A percentile compares a stretch with the other conserved stretches of the same genome.
phyloP scores from a whole-genome alignment of 2,797 vertebrate genomes.

The Amniataba percoides region DNA sequence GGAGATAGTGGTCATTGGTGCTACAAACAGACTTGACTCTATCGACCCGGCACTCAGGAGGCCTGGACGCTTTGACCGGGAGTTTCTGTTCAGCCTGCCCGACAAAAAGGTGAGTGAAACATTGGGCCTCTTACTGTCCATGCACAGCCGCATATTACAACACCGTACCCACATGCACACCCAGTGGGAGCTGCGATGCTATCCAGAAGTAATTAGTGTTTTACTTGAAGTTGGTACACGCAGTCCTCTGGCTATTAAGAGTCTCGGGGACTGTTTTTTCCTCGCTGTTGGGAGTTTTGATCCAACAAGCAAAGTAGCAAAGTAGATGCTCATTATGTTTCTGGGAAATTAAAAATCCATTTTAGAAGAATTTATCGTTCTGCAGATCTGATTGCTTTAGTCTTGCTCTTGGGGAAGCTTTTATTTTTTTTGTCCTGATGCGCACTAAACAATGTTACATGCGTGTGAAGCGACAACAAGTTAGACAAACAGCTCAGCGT shows the following conservation, averaged over 20 bases:
- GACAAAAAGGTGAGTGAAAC: constrained; percentile 91
- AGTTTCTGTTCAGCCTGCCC: constrained; percentile 98
- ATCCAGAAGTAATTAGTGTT: constrained; percentile 39
- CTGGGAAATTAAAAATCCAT: constrained; percentile 45
- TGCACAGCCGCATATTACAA: too few relatives aligned
- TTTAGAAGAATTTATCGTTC: constrained; percentile 3
- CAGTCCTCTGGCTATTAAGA: constrained; percentile 42
- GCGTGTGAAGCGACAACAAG: background rate
- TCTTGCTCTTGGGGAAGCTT: constrained; percentile 8
- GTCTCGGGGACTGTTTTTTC: constrained; percentile 18
- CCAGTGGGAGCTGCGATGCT: constrained; percentile 32
- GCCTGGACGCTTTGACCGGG: constrained; percentile 99
- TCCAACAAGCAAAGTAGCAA: constrained; percentile 25
- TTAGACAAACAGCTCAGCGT: constrained; percentile 20
- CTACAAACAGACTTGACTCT: constrained; percentile 99
- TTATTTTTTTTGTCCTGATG: background rate
- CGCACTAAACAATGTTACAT: too few relatives aligned
- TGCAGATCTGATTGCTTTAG: constrained; percentile 21
- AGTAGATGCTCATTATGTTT: constrained; percentile 54
- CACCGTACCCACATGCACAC: constrained; percentile 1
- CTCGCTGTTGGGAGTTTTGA: constrained; percentile 34
- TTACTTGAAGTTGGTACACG: constrained; percentile 32
- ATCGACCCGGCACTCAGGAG: constrained; percentile 99
- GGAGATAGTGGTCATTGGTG: constrained; percentile 99
- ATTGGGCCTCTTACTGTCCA: constrained; percentile 2